Conservation (phyloP, 2,113 vertebrate species). For the Fukomys damarensis region DNA sequence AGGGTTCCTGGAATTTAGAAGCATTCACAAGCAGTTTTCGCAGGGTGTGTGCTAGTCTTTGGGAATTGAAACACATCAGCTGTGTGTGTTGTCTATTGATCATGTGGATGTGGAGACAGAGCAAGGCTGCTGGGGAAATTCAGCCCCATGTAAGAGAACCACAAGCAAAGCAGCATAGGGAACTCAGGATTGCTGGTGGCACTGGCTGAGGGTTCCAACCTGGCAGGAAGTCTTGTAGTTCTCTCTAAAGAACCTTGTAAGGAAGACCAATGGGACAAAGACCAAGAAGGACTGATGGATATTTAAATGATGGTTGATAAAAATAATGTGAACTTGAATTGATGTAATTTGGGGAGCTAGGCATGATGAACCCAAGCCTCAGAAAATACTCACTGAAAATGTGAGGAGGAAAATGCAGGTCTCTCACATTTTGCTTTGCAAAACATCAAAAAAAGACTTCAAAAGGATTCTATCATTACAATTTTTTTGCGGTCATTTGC, state of each 20-base stretch:
- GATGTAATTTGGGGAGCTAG: neutral
- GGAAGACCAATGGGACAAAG: conserved; percentile 7
- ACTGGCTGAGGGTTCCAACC: neutral
- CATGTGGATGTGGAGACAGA: neutral
- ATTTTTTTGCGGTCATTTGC: neutral
- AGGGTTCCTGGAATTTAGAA: conserved; percentile 37
- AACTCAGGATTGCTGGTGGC: neutral
- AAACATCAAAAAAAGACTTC: neutral
- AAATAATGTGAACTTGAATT: conserved; percentile 21
- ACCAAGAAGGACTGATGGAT: neutral
- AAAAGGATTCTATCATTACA: neutral
- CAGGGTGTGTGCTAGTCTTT: neutral
- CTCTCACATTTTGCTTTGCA: neutral
- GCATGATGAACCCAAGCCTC: neutral
- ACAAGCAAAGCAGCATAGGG: neutral
- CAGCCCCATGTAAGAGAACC: neutral
- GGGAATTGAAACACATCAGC: neutral
- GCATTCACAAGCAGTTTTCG: neutral
- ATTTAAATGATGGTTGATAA: conserved; percentile 47
- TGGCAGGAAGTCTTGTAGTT: neutral
- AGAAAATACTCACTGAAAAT: neutral
- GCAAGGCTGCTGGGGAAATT: neutral
- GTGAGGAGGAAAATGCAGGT: neutral
- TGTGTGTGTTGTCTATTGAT: conserved; percentile 6
- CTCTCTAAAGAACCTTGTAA: neutral